Conservation (phyloP, 2,113 vertebrate genomes). For the Hemicordylus capensis region DNA sequence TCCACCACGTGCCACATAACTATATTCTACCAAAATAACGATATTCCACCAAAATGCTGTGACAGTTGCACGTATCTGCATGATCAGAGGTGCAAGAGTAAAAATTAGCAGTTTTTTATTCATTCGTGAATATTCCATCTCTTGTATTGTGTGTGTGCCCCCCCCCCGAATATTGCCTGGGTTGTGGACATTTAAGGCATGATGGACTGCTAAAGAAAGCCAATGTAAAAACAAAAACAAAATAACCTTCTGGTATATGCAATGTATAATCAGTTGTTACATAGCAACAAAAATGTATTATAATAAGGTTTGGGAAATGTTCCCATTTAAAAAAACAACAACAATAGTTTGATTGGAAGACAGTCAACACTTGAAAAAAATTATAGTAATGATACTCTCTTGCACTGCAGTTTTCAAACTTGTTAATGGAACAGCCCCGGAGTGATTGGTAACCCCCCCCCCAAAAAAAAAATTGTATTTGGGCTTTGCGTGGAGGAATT, state of each 20-base stretch:
- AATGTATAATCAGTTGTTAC: not conserved
- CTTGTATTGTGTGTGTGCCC: not conserved
- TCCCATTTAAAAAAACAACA: not conserved
- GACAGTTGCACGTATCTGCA: not conserved
- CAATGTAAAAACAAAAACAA: not conserved
- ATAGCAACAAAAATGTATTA: conserved; percentile 18
- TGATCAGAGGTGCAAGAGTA: not conserved
- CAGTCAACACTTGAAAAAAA: not conserved
- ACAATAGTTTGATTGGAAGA: conserved; percentile 5
- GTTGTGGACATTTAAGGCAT: not conserved
- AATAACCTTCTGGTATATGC: not conserved
- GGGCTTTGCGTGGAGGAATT: no score
- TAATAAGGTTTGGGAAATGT: not conserved
- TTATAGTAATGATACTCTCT: not conserved
- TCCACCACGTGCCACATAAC: not conserved
- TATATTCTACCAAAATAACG: no score
- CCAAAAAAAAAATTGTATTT: no score
- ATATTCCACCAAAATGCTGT: no score
- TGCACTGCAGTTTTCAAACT: not conserved
- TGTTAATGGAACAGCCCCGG: no score
- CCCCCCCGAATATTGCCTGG: not conserved
- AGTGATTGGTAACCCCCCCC: no score
- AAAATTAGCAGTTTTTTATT: not conserved
- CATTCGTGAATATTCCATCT: not conserved
- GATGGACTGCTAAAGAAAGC: not conserved